A percentile compares a stretch with the other conserved stretches of the same genome.
Conservation (phyloP, 2,797 vertebrate genomes). For the Epinephelus coioides region DNA sequence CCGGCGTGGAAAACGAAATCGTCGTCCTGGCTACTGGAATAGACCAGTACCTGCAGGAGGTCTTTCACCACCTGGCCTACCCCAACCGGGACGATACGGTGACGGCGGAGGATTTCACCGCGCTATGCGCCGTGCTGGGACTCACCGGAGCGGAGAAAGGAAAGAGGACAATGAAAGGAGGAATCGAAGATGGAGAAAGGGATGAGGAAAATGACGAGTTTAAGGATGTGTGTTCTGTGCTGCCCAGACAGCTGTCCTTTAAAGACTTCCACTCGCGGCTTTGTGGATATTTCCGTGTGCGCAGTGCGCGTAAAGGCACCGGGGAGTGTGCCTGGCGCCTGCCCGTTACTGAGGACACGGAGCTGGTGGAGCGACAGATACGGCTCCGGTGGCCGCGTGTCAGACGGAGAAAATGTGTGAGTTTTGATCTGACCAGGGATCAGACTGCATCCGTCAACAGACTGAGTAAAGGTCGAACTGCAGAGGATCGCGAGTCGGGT, state of each 20-base stretch:
- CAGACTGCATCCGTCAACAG: conserved; percentile 24
- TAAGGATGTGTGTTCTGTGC: conserved; percentile 48
- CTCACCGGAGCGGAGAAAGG: conserved; percentile 42
- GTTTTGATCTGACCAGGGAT: conserved; percentile 78
- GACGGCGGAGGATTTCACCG: conserved; percentile 81
- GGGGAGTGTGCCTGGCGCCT: conserved; percentile 63
- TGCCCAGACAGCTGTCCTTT: conserved; percentile 79
- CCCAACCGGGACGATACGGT: conserved; percentile 75
- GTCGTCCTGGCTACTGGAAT: conserved; percentile 86
- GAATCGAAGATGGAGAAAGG: not conserved
- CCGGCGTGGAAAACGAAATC: conserved; percentile 83
- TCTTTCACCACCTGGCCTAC: conserved; percentile 86
- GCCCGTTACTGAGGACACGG: conserved; percentile 82
- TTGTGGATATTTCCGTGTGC: conserved; percentile 83
- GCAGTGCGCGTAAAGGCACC: conserved; percentile 42
- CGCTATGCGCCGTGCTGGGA: conserved; percentile 83
- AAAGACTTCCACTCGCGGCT: conserved; percentile 87
- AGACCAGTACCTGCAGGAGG: conserved; percentile 88
- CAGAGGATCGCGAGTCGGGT: conserved; percentile 57
- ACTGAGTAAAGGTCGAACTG: conserved; percentile 10
- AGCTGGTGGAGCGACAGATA: conserved; percentile 86
- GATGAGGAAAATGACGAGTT: conserved; percentile 63
- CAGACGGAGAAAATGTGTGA: conserved; percentile 83
- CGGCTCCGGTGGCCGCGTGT: conserved; percentile 82
- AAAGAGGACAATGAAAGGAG: not conserved